Conservation (phyloP, 2,797 vertebrate genomes). For the Glyptemys insculpta region DNA sequence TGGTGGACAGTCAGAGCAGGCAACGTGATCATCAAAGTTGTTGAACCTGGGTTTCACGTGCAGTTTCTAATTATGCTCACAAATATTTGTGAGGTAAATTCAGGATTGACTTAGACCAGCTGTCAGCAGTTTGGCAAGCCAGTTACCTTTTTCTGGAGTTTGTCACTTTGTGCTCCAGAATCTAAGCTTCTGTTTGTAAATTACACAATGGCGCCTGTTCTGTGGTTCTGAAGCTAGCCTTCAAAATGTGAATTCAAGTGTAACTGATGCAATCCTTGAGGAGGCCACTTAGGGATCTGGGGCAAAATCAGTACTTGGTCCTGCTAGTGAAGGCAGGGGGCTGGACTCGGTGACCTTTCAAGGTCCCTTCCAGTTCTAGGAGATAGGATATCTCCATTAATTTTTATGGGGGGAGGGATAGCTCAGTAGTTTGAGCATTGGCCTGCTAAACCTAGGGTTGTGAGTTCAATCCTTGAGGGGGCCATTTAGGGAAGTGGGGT, state of each 20-base stretch:
- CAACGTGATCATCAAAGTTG: not conserved
- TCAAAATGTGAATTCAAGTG: not conserved
- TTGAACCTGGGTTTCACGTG: conserved; percentile 14
- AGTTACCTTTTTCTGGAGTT: not conserved
- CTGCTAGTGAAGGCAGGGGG: too few relatives aligned
- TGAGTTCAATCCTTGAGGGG: too few relatives aligned
- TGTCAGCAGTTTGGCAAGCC: not conserved
- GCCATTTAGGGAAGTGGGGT: too few relatives aligned
- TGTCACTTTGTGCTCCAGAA: not conserved
- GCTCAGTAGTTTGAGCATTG: too few relatives aligned
- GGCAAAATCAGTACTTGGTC: too few relatives aligned
- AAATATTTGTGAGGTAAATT: conserved; percentile 41
- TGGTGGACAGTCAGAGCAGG: not conserved
- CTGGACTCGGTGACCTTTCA: too few relatives aligned
- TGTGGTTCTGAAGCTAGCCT: not conserved
- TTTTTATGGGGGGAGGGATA: too few relatives aligned
- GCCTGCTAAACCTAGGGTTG: too few relatives aligned
- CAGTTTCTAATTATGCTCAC: conserved; percentile 13
- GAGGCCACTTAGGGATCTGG: too few relatives aligned
- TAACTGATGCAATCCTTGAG: accelerated
- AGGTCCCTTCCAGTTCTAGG: too few relatives aligned
- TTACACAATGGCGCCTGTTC: not conserved
- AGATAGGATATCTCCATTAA: too few relatives aligned
- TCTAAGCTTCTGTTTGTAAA: not conserved
- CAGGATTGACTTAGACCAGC: not conserved